A percentile compares a stretch with the other conserved stretches of the same genome.
These are phyloP conservation scores for Ruditapes philippinarum DNA, from an alignment of 1,140 invertebrate genomes.

Conservation along the genomic window DNA sequence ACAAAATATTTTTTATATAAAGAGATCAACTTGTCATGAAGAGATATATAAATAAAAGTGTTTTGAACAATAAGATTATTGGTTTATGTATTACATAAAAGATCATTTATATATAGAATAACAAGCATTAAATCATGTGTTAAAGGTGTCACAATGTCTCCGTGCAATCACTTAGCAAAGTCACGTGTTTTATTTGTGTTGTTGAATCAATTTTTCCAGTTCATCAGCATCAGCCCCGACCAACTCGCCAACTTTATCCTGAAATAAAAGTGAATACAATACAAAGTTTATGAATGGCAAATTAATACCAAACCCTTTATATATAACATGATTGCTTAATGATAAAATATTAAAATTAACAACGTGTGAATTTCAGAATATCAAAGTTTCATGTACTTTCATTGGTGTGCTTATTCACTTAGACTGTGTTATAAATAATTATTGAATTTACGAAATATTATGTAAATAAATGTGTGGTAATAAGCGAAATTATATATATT, in stretches of 20 bases:
- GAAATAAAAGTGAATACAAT: not conserved
- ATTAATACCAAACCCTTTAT: no score
- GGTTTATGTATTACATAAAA: not conserved
- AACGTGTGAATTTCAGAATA: not conserved
- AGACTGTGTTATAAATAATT: not conserved
- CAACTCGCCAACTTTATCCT: not conserved
- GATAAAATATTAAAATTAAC: not conserved
- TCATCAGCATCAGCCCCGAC: not conserved
- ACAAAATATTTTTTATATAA: no score
- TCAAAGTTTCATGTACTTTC: no score
- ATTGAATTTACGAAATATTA: not conserved
- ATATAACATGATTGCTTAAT: no score
- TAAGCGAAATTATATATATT: not conserved
- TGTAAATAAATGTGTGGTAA: not conserved
- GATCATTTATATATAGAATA: not conserved
- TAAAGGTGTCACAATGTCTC: no score
- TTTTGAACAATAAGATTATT: not conserved
- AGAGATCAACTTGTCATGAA: not conserved
- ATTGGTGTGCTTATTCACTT: no score
- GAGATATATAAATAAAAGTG: not conserved
- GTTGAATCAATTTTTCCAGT: not conserved
- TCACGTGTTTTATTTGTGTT: not conserved
- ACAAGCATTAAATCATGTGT: no score
- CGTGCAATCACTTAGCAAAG: no score
- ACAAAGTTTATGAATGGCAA: no score